Evolutionary conservation across 2,888 invertebrate species (phyloP).

Genomic region (Latrodectus hesperus): DNA sequence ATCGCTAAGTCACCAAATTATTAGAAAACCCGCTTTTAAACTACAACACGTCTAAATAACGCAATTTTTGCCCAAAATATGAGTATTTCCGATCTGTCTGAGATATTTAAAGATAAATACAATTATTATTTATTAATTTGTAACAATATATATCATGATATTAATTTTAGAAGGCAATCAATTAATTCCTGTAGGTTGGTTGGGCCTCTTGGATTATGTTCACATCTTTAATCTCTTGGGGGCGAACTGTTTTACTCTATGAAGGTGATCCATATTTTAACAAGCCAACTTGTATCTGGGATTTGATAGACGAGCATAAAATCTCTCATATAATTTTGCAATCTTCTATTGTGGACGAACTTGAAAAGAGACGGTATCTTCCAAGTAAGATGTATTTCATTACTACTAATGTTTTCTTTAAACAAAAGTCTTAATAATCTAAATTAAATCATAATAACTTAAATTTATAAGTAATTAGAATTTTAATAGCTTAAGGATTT

Average conservation of each 20-base stretch:
- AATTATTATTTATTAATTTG: no score
- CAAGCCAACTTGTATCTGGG: conserved; percentile 75
- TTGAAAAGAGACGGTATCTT: conserved; percentile 75
- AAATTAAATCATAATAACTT: no score
- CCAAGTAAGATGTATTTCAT: conserved; percentile 32
- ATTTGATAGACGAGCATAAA: conserved; percentile 71
- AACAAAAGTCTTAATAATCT: background rate
- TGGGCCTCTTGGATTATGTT: conserved; percentile 81
- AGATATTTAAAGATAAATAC: no score
- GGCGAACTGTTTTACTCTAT: conserved; percentile 77
- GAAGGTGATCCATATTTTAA: conserved; percentile 79
- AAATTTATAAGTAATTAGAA: no score
- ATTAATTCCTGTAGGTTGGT: conserved; percentile 75
- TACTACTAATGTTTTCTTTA: background rate
- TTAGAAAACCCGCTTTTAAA: no score
- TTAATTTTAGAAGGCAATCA: no score
- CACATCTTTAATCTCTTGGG: conserved; percentile 76
- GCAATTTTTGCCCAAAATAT: no score
- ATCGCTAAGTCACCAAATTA: no score
- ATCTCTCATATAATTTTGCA: conserved; percentile 78
- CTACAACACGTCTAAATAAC: no score
- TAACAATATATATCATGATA: no score
- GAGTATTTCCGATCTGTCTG: no score
- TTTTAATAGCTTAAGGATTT: no score
- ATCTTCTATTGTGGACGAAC: conserved; percentile 78